Conservation (phyloP, 2,113 vertebrate genomes). For the Scomber scombrus region DNA sequence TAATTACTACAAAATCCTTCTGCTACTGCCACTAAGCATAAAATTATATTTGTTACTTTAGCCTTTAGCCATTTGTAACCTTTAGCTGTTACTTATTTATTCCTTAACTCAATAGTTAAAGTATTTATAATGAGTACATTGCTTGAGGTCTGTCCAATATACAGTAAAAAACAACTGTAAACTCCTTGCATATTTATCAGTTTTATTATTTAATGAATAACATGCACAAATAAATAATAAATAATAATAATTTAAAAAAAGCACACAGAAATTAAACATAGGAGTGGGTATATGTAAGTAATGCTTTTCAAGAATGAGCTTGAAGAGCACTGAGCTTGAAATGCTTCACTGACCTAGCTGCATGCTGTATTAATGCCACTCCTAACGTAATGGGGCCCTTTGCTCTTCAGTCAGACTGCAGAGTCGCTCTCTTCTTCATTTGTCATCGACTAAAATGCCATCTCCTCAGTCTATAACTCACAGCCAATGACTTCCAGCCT, state of each 20-base stretch:
- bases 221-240: no score
- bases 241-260: background rate
- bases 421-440: constrained; percentile 54
- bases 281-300: background rate
- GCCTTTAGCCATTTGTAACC: no score
- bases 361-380: constrained; percentile 46
- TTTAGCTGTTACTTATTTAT: background rate
- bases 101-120: background rate
- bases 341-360: constrained; percentile 21
- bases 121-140: background rate
- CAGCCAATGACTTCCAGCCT: constrained; percentile 33
- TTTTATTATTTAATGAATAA: background rate
- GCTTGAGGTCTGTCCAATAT: background rate
- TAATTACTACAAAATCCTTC: constrained; percentile 17
- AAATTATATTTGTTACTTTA: background rate
- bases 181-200: background rate
- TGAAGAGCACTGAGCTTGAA: constrained; percentile 37
- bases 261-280: background rate
- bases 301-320: constrained; percentile 12
- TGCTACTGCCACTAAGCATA: no score
- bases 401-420: constrained; percentile 44
- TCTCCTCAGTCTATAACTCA: constrained; percentile 44
- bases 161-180: background rate
- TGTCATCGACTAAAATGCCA: constrained; percentile 60
- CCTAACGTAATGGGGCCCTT: constrained; percentile 56